Evolutionary conservation across 2,888 invertebrate genomes (phyloP).

Genomic region (Lepidocyrtoides sp.): DNA sequence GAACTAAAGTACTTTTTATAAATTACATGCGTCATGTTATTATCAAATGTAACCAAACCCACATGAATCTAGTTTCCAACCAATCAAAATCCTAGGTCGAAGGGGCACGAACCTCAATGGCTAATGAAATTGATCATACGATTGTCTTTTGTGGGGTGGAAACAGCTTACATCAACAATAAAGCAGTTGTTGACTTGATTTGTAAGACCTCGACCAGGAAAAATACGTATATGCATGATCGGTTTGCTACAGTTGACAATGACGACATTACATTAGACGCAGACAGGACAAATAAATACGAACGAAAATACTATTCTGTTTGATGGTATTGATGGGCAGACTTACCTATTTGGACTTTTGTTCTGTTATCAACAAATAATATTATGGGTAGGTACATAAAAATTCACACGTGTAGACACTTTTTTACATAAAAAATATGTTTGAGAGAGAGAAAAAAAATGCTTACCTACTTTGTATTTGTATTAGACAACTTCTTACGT

Average conservation of each 20-base stretch:
- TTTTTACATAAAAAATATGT: neutral
- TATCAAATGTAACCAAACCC: slow-evolving; percentile 53
- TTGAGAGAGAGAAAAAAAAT: neutral
- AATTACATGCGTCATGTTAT: neutral
- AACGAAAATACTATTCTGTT: no score
- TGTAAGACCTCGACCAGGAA: no score
- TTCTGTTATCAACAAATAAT: no score
- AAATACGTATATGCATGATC: no score
- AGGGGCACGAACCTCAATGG: slow-evolving; percentile 69
- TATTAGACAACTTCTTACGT: slow-evolving; percentile 5
- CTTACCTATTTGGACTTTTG: no score
- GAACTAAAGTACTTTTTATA: neutral
- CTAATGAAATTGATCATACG: slow-evolving; percentile 66
- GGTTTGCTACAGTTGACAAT: neutral
- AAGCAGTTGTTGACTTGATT: neutral
- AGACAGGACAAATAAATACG: slow-evolving; percentile 30
- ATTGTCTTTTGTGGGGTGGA: slow-evolving; percentile 3
- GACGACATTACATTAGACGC: no score
- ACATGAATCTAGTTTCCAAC: slow-evolving; percentile 72
- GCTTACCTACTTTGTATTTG: no score
- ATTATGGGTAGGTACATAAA: no score
- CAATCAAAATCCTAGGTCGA: slow-evolving; percentile 71
- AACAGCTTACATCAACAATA: neutral
- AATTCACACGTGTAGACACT: neutral
- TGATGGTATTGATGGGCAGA: no score